These are phyloP conservation scores for Drosophila ironensis DNA, from an alignment of 1,140 invertebrate genomes.

Conservation along the genomic window DNA sequence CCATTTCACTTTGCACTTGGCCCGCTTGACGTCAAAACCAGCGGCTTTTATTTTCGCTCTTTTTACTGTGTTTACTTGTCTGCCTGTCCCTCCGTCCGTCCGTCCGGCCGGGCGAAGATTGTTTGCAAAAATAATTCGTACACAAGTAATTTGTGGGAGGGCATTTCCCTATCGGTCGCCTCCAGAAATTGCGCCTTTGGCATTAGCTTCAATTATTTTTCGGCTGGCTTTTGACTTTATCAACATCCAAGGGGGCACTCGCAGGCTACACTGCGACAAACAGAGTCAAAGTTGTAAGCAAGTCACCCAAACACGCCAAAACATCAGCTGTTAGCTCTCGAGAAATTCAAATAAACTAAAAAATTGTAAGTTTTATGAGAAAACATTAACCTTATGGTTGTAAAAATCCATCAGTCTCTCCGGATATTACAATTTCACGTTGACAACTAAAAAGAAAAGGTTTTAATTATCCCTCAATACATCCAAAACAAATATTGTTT, in stretches of 20 bases:
- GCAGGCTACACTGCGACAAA: constrained; percentile 11
- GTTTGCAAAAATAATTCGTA: constrained; percentile 54
- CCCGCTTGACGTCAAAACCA: constrained; percentile 65
- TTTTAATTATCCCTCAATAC: too few relatives aligned
- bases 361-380: too few relatives aligned
- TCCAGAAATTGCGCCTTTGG: constrained; percentile 76
- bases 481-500: too few relatives aligned
- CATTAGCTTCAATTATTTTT: constrained; percentile 54
- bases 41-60: constrained; percentile 27
- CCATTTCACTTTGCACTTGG: constrained; percentile 64
- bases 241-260: constrained; percentile 45
- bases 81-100: too few relatives aligned
- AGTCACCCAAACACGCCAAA: too few relatives aligned
- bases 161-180: constrained; percentile 64
- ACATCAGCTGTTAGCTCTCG: too few relatives aligned
- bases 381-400: too few relatives aligned
- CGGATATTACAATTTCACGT: too few relatives aligned
- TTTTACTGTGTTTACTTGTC: background rate
- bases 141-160: constrained; percentile 57
- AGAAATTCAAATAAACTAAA: too few relatives aligned
- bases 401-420: too few relatives aligned
- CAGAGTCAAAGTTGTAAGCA: background rate
- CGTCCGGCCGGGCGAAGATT: too few relatives aligned
- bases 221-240: constrained; percentile 36
- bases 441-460: background rate